A percentile compares a stretch with the other conserved stretches of the same genome.
Conservation (phyloP, 1,140 invertebrate species). For the Ectropis grisescens region DNA sequence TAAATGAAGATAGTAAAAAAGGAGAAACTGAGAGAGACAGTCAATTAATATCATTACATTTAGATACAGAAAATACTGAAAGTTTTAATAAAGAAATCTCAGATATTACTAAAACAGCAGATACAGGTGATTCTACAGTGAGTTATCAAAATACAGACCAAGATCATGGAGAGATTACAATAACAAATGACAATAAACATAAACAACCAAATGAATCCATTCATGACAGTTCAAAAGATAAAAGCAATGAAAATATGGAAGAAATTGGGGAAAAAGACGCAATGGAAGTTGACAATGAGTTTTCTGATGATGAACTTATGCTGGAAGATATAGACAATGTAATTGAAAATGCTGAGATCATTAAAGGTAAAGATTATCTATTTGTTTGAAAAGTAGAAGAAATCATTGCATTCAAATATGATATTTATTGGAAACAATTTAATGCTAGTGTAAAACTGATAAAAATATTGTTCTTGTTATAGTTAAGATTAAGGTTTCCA, state of each 20-base stretch:
- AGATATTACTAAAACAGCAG: slow-evolving; percentile 5
- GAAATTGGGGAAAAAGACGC: slow-evolving; percentile 8
- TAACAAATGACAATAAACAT: slow-evolving; percentile 13
- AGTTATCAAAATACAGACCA: slow-evolving; percentile 6
- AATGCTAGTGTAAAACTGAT: too few species aligned
- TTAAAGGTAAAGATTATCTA: slow-evolving; percentile 31
- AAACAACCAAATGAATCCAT: too few species aligned
- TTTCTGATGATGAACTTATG: slow-evolving; percentile 40
- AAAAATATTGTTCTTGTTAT: too few species aligned
- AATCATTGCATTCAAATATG: too few species aligned
- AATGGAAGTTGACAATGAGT: slow-evolving; percentile 13
- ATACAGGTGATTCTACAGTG: too few species aligned
- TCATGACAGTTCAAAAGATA: too few species aligned
- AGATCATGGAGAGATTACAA: slow-evolving; percentile 7
- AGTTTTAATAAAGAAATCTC: neutral
- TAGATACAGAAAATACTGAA: slow-evolving; percentile 27
- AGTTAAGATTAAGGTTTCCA: too few species aligned
- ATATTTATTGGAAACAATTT: too few species aligned
- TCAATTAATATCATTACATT: slow-evolving; percentile 32
- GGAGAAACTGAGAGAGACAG: slow-evolving; percentile 13
- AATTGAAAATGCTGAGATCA: slow-evolving; percentile 37
- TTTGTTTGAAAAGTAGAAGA: too few species aligned
- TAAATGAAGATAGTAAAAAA: neutral
- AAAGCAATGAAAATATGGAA: slow-evolving; percentile 3
- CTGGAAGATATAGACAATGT: slow-evolving; percentile 45